phyloP scores from a whole-genome alignment of 1,140 invertebrate genomes.

The Rhopalosiphum maidis region DNA sequence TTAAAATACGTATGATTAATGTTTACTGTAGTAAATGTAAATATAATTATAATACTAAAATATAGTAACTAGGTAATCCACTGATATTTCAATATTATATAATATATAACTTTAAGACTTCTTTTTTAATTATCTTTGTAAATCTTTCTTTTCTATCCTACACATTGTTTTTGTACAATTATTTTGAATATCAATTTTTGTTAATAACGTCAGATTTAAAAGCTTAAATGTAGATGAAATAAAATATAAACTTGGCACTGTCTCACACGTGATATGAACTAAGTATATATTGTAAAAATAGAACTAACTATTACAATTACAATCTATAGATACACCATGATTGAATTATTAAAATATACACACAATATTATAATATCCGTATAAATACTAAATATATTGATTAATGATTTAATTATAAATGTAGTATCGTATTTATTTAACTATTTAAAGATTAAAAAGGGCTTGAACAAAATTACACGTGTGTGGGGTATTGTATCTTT shows the following conservation, averaged over 20 bases:
- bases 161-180: not conserved
- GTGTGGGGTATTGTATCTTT: not conserved
- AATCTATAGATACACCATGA: slow-evolving; percentile 36
- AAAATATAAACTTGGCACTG: slow-evolving; percentile 44
- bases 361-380: not conserved
- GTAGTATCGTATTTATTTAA: not conserved
- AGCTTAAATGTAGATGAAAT: slow-evolving; percentile 39
- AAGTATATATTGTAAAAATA: slow-evolving; percentile 39
- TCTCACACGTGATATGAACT: slow-evolving; percentile 1
- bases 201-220: slow-evolving; percentile 29
- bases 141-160: not conserved
- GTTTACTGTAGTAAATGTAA: not conserved
- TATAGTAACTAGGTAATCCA: not conserved
- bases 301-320: slow-evolving; percentile 37
- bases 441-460: not conserved
- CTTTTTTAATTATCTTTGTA: not conserved
- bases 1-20: not conserved
- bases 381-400: not conserved
- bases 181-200: not conserved
- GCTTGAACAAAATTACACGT: not conserved
- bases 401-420: not conserved
- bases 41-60: not conserved
- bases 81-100: not conserved
- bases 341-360: not conserved
- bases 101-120: not conserved